Percentiles rank a stretch among this genome's conserved stretches.
Evolutionary conservation across 1,140 invertebrate species (phyloP).

Genomic region (Macrosteles quadrilineatus): DNA sequence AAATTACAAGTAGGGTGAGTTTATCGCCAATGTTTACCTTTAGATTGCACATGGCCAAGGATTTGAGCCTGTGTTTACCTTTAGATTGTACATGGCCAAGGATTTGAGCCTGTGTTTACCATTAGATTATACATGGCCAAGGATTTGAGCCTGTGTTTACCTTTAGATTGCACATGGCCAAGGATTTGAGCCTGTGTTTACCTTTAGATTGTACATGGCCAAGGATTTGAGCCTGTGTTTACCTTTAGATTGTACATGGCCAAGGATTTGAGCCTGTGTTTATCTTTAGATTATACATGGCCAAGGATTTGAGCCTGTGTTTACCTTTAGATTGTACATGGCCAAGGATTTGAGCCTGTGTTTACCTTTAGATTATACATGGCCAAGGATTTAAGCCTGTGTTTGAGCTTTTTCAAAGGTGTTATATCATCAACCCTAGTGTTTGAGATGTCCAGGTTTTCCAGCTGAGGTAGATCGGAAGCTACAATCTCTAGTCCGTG

Average conservation of each 20-base stretch:
- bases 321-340: constrained; percentile 68
- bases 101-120: constrained; percentile 62
- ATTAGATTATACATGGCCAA: constrained; percentile 67
- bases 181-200: constrained; percentile 62
- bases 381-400: constrained; percentile 61
- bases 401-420: constrained; percentile 62
- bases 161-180: constrained; percentile 67
- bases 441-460: constrained; percentile 70
- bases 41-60: constrained; percentile 66
- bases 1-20: no score
- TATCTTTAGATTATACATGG: constrained; percentile 67
- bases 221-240: constrained; percentile 63
- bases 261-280: constrained; percentile 61
- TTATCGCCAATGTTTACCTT: no score
- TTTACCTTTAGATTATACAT: constrained; percentile 66
- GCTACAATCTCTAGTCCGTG: constrained; percentile 68
- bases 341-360: constrained; percentile 61
- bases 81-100: constrained; percentile 66
- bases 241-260: constrained; percentile 67
- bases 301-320: constrained; percentile 61
- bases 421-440: constrained; percentile 69
- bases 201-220: constrained; percentile 66
- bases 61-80: constrained; percentile 63
- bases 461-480: constrained; percentile 63
- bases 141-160: constrained; percentile 62